phyloP scores from a whole-genome alignment of 1,140 invertebrate species.

The Halictus rubicundus region DNA sequence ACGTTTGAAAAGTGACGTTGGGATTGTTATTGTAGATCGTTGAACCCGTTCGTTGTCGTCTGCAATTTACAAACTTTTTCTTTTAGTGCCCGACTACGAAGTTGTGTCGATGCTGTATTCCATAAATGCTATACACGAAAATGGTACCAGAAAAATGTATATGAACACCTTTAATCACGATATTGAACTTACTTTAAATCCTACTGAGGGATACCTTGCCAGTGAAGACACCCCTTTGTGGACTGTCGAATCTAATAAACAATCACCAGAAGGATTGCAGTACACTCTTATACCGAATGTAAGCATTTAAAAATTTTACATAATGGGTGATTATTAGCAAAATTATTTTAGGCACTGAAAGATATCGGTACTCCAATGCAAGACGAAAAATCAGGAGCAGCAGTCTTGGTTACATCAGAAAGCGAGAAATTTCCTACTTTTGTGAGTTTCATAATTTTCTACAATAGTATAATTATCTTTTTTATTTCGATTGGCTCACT shows the following conservation, averaged over 20 bases:
- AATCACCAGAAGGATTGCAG: slow-evolving; percentile 52
- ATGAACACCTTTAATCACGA: slow-evolving; percentile 58
- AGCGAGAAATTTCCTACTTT: slow-evolving; percentile 43
- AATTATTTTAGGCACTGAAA: slow-evolving; percentile 47
- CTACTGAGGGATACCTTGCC: slow-evolving; percentile 66
- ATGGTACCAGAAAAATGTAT: slow-evolving; percentile 41
- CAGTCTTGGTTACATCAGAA: slow-evolving; percentile 54
- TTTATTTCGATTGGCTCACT: too few species aligned
- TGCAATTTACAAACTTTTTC: not conserved
- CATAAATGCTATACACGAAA: slow-evolving; percentile 11
- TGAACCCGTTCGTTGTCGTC: not conserved
- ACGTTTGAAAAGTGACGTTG: too few species aligned
- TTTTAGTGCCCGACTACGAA: slow-evolving; percentile 70
- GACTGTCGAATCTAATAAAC: slow-evolving; percentile 44
- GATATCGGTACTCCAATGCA: slow-evolving; percentile 51
- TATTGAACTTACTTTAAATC: slow-evolving; percentile 64
- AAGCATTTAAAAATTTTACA: slow-evolving; percentile 5
- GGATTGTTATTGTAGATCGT: not conserved
- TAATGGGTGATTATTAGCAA: too few species aligned
- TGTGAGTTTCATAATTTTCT: slow-evolving; percentile 48
- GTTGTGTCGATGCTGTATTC: slow-evolving; percentile 61
- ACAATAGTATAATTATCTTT: too few species aligned
- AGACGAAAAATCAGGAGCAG: slow-evolving; percentile 61
- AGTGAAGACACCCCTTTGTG: slow-evolving; percentile 65
- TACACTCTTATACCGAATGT: slow-evolving; percentile 62